Conservation (phyloP, 1,140 invertebrate species). For the Drosophila mojavensis region DNA sequence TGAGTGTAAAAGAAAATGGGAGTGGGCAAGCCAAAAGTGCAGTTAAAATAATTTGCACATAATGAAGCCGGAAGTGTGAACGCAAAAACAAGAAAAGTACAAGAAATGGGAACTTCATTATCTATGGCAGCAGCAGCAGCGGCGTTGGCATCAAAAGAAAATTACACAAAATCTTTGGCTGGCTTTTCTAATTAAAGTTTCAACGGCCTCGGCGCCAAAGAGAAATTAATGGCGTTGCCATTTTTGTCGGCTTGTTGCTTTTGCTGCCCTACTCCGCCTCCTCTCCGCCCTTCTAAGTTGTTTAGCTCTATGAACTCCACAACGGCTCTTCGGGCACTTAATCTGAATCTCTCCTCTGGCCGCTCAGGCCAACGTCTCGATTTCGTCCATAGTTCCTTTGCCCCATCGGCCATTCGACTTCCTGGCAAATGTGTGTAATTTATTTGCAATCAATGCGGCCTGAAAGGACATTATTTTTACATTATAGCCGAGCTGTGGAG, state of each 20-base stretch:
- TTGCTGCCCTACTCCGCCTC: conserved; percentile 1
- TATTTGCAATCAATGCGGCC: conserved; percentile 81
- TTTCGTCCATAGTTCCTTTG: not conserved
- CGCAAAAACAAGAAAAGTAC: conserved; percentile 69
- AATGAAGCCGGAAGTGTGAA: conserved; percentile 82
- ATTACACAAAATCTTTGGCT: conserved; percentile 73
- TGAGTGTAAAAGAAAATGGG: not conserved
- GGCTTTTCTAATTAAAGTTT: conserved; percentile 81
- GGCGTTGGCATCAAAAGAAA: conserved; percentile 52
- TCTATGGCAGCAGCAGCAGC: conserved; percentile 43
- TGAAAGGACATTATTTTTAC: conserved; percentile 76
- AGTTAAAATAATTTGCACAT: conserved; percentile 81
- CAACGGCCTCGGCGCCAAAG: conserved; percentile 69
- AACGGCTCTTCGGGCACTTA: conserved; percentile 63
- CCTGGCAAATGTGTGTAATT: conserved; percentile 65
- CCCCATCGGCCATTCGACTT: conserved; percentile 14
- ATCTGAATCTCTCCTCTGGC: conserved; percentile 39
- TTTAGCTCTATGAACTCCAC: conserved; percentile 67
- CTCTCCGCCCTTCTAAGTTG: not conserved
- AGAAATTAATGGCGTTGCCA: conserved; percentile 75
- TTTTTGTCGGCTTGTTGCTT: conserved; percentile 38
- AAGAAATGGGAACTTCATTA: conserved; percentile 76
- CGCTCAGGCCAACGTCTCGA: not conserved
- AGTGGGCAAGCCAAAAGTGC: conserved; percentile 51
- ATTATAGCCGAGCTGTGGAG: conserved; percentile 50